A percentile compares a stretch with the other conserved stretches of the same genome.
Evolutionary conservation across 2,888 invertebrate species (phyloP).

Genomic region (Eristalis arbustorum): DNA sequence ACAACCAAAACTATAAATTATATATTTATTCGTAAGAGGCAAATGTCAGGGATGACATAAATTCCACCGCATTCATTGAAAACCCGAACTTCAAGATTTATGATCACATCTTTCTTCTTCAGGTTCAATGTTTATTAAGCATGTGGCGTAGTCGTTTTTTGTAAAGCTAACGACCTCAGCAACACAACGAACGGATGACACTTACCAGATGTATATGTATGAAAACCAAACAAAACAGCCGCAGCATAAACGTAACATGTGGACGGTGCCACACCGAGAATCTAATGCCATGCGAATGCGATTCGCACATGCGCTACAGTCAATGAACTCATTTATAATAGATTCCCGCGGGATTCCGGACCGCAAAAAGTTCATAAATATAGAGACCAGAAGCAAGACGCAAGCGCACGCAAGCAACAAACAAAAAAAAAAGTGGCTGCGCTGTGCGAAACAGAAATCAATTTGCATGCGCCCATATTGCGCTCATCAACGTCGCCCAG

Average conservation of each 20-base stretch:
- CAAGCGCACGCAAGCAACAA: slow-evolving; percentile 63
- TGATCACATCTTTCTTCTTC: not conserved
- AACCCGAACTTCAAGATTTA: not conserved
- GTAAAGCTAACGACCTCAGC: slow-evolving; percentile 46
- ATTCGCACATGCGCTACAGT: slow-evolving; percentile 70
- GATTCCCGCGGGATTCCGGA: slow-evolving; percentile 65
- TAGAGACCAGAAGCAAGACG: slow-evolving; percentile 34
- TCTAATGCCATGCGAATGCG: slow-evolving; percentile 57
- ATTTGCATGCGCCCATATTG: slow-evolving; percentile 62
- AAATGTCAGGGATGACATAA: too few relatives aligned
- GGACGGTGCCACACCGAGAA: slow-evolving; percentile 48
- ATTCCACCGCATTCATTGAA: not conserved
- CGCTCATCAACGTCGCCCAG: slow-evolving; percentile 53
- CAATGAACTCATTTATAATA: slow-evolving; percentile 70
- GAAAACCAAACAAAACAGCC: slow-evolving; percentile 37
- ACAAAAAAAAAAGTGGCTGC: slow-evolving; percentile 30
- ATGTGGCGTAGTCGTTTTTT: not conserved
- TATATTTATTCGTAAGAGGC: too few relatives aligned
- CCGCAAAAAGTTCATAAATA: slow-evolving; percentile 61
- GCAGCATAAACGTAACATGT: slow-evolving; percentile 56
- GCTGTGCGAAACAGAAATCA: slow-evolving; percentile 32
- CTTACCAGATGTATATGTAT: slow-evolving; percentile 51
- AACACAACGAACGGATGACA: slow-evolving; percentile 32
- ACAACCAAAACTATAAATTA: too few relatives aligned
- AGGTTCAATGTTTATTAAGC: not conserved